Percentiles rank a stretch among this genome's conserved stretches.
Evolutionary conservation across 2,797 vertebrate species (phyloP).

Genomic region (Lycodopsis pacificus): DNA sequence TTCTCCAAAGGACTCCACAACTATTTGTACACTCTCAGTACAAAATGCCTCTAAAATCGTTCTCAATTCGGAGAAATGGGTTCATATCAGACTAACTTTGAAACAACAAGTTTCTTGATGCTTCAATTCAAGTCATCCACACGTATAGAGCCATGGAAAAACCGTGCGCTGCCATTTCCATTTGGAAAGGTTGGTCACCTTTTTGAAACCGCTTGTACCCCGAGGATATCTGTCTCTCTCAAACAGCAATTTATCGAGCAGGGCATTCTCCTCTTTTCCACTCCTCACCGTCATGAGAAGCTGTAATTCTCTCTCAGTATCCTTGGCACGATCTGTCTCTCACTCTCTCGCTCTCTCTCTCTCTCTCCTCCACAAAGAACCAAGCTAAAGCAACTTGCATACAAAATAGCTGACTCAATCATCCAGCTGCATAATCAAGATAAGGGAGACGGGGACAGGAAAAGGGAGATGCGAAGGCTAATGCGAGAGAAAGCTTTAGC

Average conservation of each 20-base stretch:
- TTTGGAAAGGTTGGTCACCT: slow-evolving; percentile 73
- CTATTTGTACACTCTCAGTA: not conserved
- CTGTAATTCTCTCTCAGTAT: slow-evolving; percentile 84
- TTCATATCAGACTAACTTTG: slow-evolving; percentile 37
- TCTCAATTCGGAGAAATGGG: slow-evolving; percentile 13
- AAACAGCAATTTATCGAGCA: slow-evolving; percentile 74
- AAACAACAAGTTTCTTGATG: slow-evolving; percentile 30
- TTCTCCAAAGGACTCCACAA: not conserved
- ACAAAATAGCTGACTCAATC: slow-evolving; percentile 93
- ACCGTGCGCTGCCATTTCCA: slow-evolving; percentile 60
- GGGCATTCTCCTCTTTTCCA: slow-evolving; percentile 71
- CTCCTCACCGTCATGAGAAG: slow-evolving; percentile 77
- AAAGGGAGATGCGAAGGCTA: slow-evolving; percentile 73
- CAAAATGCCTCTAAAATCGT: slow-evolving; percentile 1
- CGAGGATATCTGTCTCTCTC: slow-evolving; percentile 69
- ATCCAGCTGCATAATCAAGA: slow-evolving; percentile 91
- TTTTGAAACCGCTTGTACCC: slow-evolving; percentile 66
- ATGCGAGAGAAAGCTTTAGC: slow-evolving; percentile 69
- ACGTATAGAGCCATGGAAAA: slow-evolving; percentile 38
- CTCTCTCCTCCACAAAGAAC: slow-evolving; percentile 82
- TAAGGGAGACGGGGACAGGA: slow-evolving; percentile 81
- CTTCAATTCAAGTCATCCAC: slow-evolving; percentile 31
- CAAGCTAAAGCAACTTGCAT: slow-evolving; percentile 87
- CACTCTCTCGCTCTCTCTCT: slow-evolving; percentile 80
- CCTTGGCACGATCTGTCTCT: slow-evolving; percentile 83